Percentiles rank a stretch among this genome's conserved stretches.
Conservation (phyloP, 2,888 invertebrate species). For the Philaethria dido region DNA sequence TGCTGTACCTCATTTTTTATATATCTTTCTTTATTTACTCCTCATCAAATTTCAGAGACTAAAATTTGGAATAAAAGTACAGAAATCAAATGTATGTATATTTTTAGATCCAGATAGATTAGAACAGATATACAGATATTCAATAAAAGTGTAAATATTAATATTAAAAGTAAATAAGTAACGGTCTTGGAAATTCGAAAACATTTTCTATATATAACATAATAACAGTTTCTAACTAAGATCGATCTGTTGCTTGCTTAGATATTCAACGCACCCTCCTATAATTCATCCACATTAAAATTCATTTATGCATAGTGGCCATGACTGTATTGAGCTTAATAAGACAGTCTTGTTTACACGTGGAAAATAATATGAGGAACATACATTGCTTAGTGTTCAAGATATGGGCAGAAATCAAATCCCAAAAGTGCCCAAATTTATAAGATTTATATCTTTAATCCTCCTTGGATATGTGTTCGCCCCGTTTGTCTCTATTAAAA, state of each 20-base stretch:
- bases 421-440: too few relatives aligned
- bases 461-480: too few relatives aligned
- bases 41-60: neutral
- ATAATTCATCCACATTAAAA: conserved; percentile 64
- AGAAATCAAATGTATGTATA: too few relatives aligned
- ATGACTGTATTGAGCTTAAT: conserved; percentile 50
- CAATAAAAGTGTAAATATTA: too few relatives aligned
- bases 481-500: too few relatives aligned
- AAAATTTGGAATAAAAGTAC: too few relatives aligned
- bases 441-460: too few relatives aligned
- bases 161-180: too few relatives aligned
- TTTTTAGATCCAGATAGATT: too few relatives aligned
- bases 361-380: conserved; percentile 43
- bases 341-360: conserved; percentile 51
- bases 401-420: too few relatives aligned
- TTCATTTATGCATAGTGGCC: conserved; percentile 66
- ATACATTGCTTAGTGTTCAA: neutral
- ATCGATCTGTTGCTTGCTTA: conserved; percentile 53
- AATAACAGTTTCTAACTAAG: conserved; percentile 48
- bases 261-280: conserved; percentile 61
- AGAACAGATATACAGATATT: too few relatives aligned
- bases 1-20: neutral
- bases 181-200: conserved; percentile 20
- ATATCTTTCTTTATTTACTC: neutral
- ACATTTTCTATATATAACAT: conserved; percentile 40